Conservation (phyloP, 1,140 invertebrate species). For the Euglossa dilemma region DNA sequence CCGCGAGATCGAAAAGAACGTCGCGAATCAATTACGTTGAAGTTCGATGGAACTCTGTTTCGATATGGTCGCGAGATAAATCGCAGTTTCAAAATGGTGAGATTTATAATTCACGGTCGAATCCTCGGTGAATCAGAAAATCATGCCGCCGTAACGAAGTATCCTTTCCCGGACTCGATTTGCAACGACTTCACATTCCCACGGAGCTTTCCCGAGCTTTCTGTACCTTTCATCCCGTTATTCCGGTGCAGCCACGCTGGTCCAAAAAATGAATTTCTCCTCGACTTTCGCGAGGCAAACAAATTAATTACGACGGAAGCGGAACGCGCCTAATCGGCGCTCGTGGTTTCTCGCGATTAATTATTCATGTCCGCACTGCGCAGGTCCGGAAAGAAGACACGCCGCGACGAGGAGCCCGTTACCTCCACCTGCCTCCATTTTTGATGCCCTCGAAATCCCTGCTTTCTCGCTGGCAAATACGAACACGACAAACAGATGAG, state of each 20-base stretch:
- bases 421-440: too few relatives aligned
- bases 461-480: too few relatives aligned
- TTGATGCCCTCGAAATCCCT: too few relatives aligned
- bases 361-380: neutral
- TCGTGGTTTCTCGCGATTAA: conserved; percentile 19
- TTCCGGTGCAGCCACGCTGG: neutral
- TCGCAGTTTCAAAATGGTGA: neutral
- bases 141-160: neutral
- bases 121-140: neutral
- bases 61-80: neutral
- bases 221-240: neutral
- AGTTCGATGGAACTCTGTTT: neutral
- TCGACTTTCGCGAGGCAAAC: neutral
- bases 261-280: neutral
- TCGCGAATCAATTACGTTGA: too few relatives aligned
- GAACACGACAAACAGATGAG: too few relatives aligned
- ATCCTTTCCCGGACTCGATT: neutral
- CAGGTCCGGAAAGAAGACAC: too few relatives aligned
- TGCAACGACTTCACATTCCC: neutral
- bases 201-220: neutral
- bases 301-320: conserved; percentile 20
- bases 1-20: too few relatives aligned
- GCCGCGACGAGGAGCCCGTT: too few relatives aligned
- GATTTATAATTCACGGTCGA: neutral
- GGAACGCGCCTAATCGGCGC: neutral